A percentile compares a stretch with the other conserved stretches of the same genome.
phyloP scores from a whole-genome alignment of 1,140 invertebrate species.

The Tyrophagus putrescentiae region DNA sequence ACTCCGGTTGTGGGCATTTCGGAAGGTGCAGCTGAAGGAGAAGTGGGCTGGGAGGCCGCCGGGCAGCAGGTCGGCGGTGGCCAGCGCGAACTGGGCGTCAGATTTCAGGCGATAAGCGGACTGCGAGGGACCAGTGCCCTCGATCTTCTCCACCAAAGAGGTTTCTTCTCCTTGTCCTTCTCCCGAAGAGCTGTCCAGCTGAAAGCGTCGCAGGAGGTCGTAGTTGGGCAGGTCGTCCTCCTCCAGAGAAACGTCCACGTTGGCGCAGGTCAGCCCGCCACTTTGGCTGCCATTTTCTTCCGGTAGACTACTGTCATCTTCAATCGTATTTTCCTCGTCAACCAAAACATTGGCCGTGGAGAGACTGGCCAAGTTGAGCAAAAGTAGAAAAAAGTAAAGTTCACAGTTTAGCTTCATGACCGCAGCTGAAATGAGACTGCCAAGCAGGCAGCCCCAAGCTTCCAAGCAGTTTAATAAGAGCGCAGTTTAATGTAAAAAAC shows the following conservation, averaged over 20 bases:
- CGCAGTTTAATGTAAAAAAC: too few species aligned
- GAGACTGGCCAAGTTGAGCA: neutral
- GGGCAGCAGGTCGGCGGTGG: slow-evolving; percentile 51
- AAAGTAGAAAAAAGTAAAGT: neutral
- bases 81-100: slow-evolving; percentile 49
- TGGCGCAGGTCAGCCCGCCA: neutral
- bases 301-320: neutral
- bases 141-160: slow-evolving; percentile 42
- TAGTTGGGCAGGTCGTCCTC: slow-evolving; percentile 34
- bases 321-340: neutral
- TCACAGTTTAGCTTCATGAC: neutral
- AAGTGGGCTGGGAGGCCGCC: slow-evolving; percentile 52
- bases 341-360: neutral
- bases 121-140: slow-evolving; percentile 55
- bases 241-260: neutral
- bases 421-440: neutral
- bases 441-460: too few species aligned
- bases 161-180: slow-evolving; percentile 47
- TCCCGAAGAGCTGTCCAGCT: slow-evolving; percentile 46
- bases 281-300: neutral
- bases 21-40: slow-evolving; percentile 50
- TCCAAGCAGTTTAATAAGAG: too few species aligned
- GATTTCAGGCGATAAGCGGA: slow-evolving; percentile 56
- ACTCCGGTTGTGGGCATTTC: slow-evolving; percentile 38
- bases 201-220: slow-evolving; percentile 59